Percentiles rank a stretch among this genome's conserved stretches.
Conservation (phyloP, 2,113 vertebrate species). For the Nymphicus hollandicus region DNA sequence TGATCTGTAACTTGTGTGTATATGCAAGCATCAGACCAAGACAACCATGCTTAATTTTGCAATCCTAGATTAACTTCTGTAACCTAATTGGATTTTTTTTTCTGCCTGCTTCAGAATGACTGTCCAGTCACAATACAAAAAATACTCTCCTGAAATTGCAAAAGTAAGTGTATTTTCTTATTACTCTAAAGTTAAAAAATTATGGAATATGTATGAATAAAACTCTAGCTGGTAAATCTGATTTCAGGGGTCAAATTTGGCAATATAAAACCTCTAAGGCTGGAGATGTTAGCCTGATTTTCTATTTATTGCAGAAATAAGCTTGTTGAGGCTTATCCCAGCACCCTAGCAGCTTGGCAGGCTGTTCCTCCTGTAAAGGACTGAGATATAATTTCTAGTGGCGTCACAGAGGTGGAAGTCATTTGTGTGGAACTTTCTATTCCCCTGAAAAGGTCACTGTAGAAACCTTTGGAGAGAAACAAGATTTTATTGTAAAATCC, state of each 20-base stretch:
- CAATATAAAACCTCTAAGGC: neutral
- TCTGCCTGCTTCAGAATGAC: neutral
- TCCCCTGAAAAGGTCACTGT: neutral
- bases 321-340: neutral
- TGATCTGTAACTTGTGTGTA: neutral
- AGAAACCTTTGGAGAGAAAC: neutral
- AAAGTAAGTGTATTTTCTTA: neutral
- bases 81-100: neutral
- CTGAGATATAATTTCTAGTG: neutral
- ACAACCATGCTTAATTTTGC: neutral
- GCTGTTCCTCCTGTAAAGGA: neutral
- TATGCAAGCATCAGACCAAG: neutral
- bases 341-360: neutral
- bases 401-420: neutral
- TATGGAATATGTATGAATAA: neutral
- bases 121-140: neutral
- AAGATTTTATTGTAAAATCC: neutral
- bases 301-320: conserved; percentile 11
- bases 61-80: neutral
- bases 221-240: neutral
- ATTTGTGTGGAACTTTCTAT: neutral
- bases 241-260: neutral
- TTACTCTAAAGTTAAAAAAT: neutral
- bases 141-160: neutral
- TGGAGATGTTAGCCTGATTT: neutral